phyloP scores from a whole-genome alignment of 2,888 invertebrate species.

The Dolomedes plantarius region DNA sequence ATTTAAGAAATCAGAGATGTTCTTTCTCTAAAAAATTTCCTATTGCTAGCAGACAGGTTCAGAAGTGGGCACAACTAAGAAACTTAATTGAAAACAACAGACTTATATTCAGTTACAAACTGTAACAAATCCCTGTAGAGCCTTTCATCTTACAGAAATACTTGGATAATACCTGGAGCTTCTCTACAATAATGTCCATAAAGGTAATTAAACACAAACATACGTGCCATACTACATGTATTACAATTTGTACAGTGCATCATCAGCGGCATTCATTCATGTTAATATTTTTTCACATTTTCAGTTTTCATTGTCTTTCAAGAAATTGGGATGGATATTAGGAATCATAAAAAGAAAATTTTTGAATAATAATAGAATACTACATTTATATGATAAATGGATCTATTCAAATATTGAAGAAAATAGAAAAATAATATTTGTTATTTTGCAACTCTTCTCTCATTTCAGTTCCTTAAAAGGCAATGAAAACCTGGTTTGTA shows the following conservation, averaged over 20 bases:
- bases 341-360: no score
- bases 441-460: no score
- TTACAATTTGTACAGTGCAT: neutral
- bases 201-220: neutral
- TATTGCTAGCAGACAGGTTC: neutral
- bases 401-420: no score
- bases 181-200: neutral
- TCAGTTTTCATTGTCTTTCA: neutral
- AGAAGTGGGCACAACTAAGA: neutral
- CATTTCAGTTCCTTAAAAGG: neutral
- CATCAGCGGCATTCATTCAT: neutral
- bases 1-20: no score
- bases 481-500: neutral
- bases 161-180: neutral
- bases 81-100: no score
- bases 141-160: no score
- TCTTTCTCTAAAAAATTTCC: no score
- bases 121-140: no score
- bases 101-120: no score
- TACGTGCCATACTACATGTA: conserved; percentile 2
- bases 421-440: no score
- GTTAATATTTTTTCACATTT: neutral
- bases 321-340: neutral
- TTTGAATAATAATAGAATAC: no score
- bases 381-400: no score